Evolutionary conservation across 2,888 invertebrate species (phyloP), one percentile per base, ranked within the genome.

Genomic region (Melipona beecheii): DNA sequence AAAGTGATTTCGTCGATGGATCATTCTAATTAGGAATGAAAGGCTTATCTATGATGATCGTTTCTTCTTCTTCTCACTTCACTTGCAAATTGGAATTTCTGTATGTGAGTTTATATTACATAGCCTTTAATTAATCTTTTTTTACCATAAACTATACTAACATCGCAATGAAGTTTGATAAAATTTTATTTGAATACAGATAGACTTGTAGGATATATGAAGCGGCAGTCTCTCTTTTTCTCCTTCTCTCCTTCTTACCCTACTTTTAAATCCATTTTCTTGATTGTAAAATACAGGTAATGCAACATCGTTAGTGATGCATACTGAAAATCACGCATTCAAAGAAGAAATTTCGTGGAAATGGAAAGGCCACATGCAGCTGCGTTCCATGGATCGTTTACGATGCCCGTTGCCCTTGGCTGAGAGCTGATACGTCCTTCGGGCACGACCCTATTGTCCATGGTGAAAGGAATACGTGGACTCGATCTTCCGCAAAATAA

Each of bases 351-450:
- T 64, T 78, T 83, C 76, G 65, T 69, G 52, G 80, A 84, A 85
- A 78, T 69, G 56, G 78, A 83, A 85, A 78, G 75, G 85, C 83
- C 83, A 85, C 74, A 84, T 66, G 89, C 91, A 92, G 91, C 92
- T 91, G 92, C 75, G 83, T 89, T 90, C 74, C 86, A 91, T 86
- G 89, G 88, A 81, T 89, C 90, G 90, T 91, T 92, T 91, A 89
- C 85, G 78, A 74, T 77, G 86, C 78, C 83, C 83, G 87, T 86
- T 87, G 80, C 83, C 79, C 74, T 75, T 56, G 68, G 78, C 72
- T 75, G 79, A 66, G 83, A 86, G 72, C 82, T 85, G 86, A 87
- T 84, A 84, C 86, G 78, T 87, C 78, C 79, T 81, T 66, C 71
- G 81, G 66, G 62, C 78, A 80, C 78, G 78, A 81, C 71, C 80